phyloP scores from a whole-genome alignment of 2,113 vertebrate species.

The Neodon shergylaensis region DNA sequence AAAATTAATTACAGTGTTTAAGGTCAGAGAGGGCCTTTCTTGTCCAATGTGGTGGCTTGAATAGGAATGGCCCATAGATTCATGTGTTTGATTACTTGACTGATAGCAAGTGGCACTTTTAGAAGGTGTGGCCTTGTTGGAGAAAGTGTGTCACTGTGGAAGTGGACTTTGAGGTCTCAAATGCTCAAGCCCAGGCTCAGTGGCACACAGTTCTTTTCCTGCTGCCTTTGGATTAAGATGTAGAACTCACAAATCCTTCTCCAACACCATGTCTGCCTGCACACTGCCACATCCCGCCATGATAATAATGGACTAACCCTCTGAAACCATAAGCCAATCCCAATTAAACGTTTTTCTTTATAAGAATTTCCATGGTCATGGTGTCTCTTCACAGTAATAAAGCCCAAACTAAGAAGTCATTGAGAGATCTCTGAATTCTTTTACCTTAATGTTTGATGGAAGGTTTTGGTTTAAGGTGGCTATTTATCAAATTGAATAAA shows the following conservation, averaged over 20 bases:
- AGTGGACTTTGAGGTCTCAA: neutral
- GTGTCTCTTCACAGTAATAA: neutral
- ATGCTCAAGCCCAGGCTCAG: neutral
- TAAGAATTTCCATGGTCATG: neutral
- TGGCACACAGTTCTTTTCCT: neutral
- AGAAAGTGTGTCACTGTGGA: neutral
- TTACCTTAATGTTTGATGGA: neutral
- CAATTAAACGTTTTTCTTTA: neutral
- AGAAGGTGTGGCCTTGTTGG: neutral
- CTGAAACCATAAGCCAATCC: neutral
- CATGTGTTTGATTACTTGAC: neutral
- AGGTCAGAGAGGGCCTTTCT: neutral
- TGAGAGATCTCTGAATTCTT: neutral
- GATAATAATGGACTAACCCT: neutral
- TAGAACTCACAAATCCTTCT: neutral
- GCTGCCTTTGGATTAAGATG: neutral
- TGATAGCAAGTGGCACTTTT: neutral
- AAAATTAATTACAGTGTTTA: neutral
- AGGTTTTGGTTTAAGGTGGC: slow-evolving; percentile 16
- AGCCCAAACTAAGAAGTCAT: neutral
- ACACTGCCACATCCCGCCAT: neutral
- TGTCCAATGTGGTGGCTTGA: neutral
- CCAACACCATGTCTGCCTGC: neutral
- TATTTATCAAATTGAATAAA: neutral
- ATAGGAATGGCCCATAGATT: neutral